These are phyloP conservation scores for Salvelinus sp. DNA, from an alignment of 2,113 vertebrate species.

Conservation along the genomic window DNA sequence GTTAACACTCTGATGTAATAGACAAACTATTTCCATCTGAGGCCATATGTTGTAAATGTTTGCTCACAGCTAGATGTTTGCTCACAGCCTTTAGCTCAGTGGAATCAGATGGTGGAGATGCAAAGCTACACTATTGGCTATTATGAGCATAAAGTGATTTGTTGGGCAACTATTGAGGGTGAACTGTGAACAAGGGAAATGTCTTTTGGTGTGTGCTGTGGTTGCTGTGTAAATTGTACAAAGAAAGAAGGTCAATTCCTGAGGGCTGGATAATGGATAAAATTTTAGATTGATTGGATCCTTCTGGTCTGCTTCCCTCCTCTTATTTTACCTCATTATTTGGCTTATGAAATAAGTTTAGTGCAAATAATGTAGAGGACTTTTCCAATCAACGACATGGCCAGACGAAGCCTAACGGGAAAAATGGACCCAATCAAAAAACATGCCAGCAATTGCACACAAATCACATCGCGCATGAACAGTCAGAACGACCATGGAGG, in stretches of 20 bases:
- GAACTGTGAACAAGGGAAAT: slow-evolving; percentile 25
- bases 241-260: slow-evolving; percentile 35
- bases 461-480: slow-evolving; percentile 88
- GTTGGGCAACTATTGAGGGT: slow-evolving; percentile 25
- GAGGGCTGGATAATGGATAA: slow-evolving; percentile 18
- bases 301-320: not conserved
- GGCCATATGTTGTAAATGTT: slow-evolving; percentile 24
- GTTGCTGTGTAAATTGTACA: slow-evolving; percentile 23
- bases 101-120: slow-evolving; percentile 18
- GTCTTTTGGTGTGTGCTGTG: slow-evolving; percentile 21
- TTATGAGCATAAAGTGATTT: slow-evolving; percentile 44
- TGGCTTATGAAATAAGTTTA: slow-evolving; percentile 37
- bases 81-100: slow-evolving; percentile 12
- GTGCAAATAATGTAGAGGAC: slow-evolving; percentile 41
- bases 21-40: too few relatives aligned
- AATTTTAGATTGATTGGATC: slow-evolving; percentile 32
- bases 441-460: slow-evolving; percentile 77
- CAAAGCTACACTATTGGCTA: slow-evolving; percentile 26
- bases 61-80: not conserved
- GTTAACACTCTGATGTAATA: too few relatives aligned
- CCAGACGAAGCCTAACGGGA: slow-evolving; percentile 28
- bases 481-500: slow-evolving; percentile 76
- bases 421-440: slow-evolving; percentile 50
- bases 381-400: slow-evolving; percentile 29
- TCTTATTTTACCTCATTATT: slow-evolving; percentile 28